Evolutionary conservation across 2,113 vertebrate species (phyloP), one percentile per base, ranked within the genome.

Genomic region (Neodontobutis hainanensis): DNA sequence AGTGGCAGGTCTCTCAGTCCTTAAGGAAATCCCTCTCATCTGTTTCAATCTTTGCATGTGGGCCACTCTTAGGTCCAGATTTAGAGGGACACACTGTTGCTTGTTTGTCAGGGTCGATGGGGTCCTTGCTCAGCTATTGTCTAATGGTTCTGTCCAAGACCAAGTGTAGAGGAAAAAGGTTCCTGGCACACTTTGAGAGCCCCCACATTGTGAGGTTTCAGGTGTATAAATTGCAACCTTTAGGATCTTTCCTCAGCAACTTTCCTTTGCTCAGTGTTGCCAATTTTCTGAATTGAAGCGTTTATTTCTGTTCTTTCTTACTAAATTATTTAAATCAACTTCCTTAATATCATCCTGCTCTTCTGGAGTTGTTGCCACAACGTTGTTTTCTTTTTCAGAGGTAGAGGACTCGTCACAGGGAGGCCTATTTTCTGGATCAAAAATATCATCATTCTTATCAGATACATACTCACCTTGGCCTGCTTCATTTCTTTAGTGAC

Each of bases 371-470:
- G 44, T 57, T 49, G 34, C 53, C 32, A 44, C 14, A 11, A 40
- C 40, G 55, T 36, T 60, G 32, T 70, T 15, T 43, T 64, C 43
- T 47, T 47, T 11, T 70, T 70, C 59, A 70, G 52, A 32, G 44
- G 15, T 15, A 68, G 44, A 58, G 42, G 35, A 63, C 60, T 56
- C 35, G 47, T 32, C 47, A 48, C 11, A 34, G 15, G 16, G 7
- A 56, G 42, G 59, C 14, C 11, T 45, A 12, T 40, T 53, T 40
- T 61, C n/a, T 27, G 67, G 47, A 61, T 69, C 48, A 3, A 0
- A 0, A 6, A 46, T 38, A 53, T 70, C 47, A 70, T 61, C 58
- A 60, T 47, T 27, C 19, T 27, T 3, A 27, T 27, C 19, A 27
- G 19, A 27, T 27, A 27, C 19, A 27, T 27, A 27, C 19, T 27